Conservation (phyloP, 2,113 vertebrate genomes). For the Hydrolagus affinis region DNA sequence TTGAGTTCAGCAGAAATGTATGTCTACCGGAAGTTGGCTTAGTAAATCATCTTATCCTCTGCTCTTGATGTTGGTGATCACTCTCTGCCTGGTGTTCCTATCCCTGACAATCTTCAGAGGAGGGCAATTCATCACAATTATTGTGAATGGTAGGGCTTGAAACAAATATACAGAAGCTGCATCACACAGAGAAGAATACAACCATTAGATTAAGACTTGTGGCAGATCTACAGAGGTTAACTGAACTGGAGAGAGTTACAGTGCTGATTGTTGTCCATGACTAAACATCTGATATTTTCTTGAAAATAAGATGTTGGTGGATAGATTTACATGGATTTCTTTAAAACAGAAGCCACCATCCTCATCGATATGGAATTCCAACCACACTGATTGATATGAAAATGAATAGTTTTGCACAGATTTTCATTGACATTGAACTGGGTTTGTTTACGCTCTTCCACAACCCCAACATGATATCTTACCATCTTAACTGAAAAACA, state of each 20-base stretch:
- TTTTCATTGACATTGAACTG: neutral
- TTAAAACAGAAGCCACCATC: no score
- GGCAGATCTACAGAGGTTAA: slow-evolving; percentile 13
- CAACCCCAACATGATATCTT: no score
- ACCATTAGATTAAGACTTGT: neutral
- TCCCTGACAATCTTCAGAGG: slow-evolving; percentile 16
- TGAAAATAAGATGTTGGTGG: no score
- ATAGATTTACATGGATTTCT: no score
- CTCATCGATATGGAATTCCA: no score
- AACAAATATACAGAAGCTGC: slow-evolving; percentile 5
- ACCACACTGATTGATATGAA: no score
- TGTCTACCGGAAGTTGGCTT: neutral
- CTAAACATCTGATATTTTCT: neutral
- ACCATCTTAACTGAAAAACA: no score
- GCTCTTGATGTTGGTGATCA: slow-evolving; percentile 24
- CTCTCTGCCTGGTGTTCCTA: slow-evolving; percentile 8
- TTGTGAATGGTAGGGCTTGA: neutral
- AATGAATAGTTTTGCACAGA: neutral
- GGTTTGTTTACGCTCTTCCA: no score
- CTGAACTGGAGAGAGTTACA: neutral
- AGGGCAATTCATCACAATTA: slow-evolving; percentile 25
- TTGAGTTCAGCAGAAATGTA: neutral
- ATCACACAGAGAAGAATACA: neutral
- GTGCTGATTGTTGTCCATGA: neutral
- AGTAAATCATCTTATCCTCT: neutral